Base-by-base conservation (phyloP, 2,888 invertebrate species). In the Lagria hirta region DNA sequence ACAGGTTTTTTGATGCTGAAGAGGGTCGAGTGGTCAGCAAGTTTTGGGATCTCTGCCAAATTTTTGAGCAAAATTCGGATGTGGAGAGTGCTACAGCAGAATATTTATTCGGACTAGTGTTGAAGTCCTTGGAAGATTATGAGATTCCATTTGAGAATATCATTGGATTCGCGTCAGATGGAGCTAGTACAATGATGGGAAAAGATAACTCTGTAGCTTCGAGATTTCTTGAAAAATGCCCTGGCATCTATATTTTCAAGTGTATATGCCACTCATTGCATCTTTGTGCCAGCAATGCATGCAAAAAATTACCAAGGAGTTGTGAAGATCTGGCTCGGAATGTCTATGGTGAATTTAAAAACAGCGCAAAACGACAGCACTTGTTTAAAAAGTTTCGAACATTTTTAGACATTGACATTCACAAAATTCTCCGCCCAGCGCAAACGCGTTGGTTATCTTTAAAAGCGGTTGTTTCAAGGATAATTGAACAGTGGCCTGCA, bases 101-200 rank as follows among this genome's bases (percentile, higher is more conserved):
- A 28, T 4, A 23, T 23, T 23, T 23, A n/a, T 23, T 23, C n/a
- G 11, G 5, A 5, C 8, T 11, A 23, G n/a, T 23, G 4, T 11
- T 23, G 5, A 11, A 23, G 5, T 11, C 10, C 11, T 23, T 23
- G 8, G 4, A 7, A 11, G n/a, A 7, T 11, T 11, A 11, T 11
- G 33, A 53, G 23, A 60, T 62, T 15, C 61, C 61, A 10, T 23
- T 52, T 22, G 41, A 54, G 41, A 64, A 66, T 23, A 48, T 66
- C 16, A 51, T 67, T 12, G 65, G 64, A n/a, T 66, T 67, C 51
- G 61, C 46, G 3, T 56, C 61, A 2, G 61, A 64, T 32, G 64
- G 63, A 0, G 62, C 60, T 7, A 64, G 63, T 41, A 50, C 52
- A 6, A 64, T 65, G 64, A 60, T 62, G 27, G 63, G 62, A 1